A percentile compares a stretch with the other conserved stretches of the same genome.
Conservation (phyloP, 2,113 vertebrate genomes). For the Argyrosomus japonicus region DNA sequence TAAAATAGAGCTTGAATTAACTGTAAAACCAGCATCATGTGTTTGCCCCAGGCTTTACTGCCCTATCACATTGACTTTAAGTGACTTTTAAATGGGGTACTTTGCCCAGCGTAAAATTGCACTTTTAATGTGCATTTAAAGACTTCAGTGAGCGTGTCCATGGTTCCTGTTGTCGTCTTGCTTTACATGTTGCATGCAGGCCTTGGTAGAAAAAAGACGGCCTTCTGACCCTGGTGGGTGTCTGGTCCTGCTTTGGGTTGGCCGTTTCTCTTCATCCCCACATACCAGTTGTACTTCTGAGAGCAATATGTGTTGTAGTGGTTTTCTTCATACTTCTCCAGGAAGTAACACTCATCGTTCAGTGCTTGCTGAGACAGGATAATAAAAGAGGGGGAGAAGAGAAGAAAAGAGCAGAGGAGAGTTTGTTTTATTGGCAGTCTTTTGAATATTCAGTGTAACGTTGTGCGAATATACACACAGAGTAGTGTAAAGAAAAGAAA, state of each 20-base stretch:
- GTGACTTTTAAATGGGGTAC: constrained; percentile 9
- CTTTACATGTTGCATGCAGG: constrained; percentile 72
- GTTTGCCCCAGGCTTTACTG: constrained; percentile 9
- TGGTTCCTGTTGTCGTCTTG: constrained; percentile 11
- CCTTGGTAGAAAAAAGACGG: constrained; percentile 91
- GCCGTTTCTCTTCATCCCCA: constrained; percentile 92
- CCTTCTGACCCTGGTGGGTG: constrained; percentile 92
- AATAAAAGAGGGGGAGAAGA: not conserved
- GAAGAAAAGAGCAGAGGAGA: not conserved
- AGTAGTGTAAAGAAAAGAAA: not conserved
- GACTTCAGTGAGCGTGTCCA: not conserved
- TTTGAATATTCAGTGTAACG: not conserved
- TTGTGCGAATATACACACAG: not conserved
- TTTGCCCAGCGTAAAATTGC: constrained; percentile 1
- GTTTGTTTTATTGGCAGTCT: not conserved
- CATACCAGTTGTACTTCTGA: constrained; percentile 91
- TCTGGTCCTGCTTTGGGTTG: constrained; percentile 88
- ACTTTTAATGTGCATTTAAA: constrained; percentile 19
- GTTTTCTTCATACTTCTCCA: constrained; percentile 92
- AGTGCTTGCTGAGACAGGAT: constrained; percentile 81
- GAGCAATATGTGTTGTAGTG: constrained; percentile 93
- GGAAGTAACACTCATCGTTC: constrained; percentile 92
- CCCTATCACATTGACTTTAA: not conserved
- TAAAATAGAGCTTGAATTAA: not conserved
- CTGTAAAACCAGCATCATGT: constrained; percentile 2